Base-by-base conservation (phyloP, 2,888 invertebrate species). In the Lasioglossum figueresi region DNA sequence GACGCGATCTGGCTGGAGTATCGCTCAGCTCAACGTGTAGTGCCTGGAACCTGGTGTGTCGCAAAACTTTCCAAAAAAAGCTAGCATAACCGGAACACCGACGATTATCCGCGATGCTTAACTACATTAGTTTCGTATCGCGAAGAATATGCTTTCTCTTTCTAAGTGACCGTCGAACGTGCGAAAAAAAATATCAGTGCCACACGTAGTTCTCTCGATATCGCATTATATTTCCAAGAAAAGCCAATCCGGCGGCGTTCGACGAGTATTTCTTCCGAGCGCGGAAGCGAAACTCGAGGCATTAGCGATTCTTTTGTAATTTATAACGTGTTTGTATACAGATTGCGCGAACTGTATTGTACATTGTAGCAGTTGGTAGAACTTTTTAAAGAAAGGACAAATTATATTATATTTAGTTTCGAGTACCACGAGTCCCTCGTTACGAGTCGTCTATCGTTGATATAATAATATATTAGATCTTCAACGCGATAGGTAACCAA, bases 11-110 rank as follows among this genome's bases (percentile, higher is more conserved):
- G 91, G 90, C 91, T 87, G 6, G 89, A 92, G 91, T 89, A 78
- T 90, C 86, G 91, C 91, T 92, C 92, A 92, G 91, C 91, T 92
- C 92, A 92, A 92, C 84, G 89, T 88, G 90, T 83, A 92, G 92
- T 92, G 92, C 93, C 92, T 93, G 89, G 88, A 87, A 86, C 37
- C 84, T 87, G 87, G 87, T 88, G 91, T 90, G 88, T 80, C 88
- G 83, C 87, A 77, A 31, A 89, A 88, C 80, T 89, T 86, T 88
- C 80, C 68, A 66, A 82, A 68, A 40, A 74, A 78, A 68, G 70
- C 23, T 80, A 68, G 59, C 37, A 81, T 70, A 56, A 72, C 71
- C 43, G 31, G 66, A n/a, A 76, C 80, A 59, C 76, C 72, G 70
- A 86, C 82, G 80, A 81, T 83, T 85, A 73, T 14, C 63, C 70